Evolutionary conservation across 2,888 invertebrate species (phyloP).

Genomic region (Muschampia plurimacula): DNA sequence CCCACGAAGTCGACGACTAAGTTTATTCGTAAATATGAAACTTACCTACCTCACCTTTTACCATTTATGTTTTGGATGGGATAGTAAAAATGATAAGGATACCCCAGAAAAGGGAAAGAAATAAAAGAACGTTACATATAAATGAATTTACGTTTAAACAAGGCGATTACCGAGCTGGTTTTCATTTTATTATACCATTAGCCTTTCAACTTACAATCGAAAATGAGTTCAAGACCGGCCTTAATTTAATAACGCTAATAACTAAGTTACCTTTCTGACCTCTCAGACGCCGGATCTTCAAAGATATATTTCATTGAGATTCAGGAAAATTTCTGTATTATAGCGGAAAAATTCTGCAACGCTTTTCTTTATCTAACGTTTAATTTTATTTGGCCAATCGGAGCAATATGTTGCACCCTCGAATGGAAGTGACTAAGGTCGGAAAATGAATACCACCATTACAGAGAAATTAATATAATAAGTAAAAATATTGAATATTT

Average conservation of each 20-base stretch:
- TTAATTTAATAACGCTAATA: constrained; percentile 12
- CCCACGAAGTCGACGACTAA: too few species aligned
- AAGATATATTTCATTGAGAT: constrained; percentile 10
- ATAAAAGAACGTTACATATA: not conserved
- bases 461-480: too few species aligned
- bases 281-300: constrained; percentile 1
- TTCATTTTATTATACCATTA: constrained; percentile 4
- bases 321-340: not conserved
- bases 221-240: not conserved
- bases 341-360: not conserved
- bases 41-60: too few species aligned
- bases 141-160: constrained; percentile 1
- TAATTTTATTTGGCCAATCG: too few species aligned
- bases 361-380: too few species aligned
- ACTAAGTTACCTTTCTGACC: constrained; percentile 10
- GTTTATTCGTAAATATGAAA: too few species aligned
- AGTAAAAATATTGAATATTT: too few species aligned
- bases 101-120: not conserved
- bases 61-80: too few species aligned
- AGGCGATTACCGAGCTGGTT: not conserved
- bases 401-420: too few species aligned
- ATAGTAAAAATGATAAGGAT: too few species aligned
- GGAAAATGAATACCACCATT: too few species aligned
- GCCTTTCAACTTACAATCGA: constrained; percentile 1
- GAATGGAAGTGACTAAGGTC: too few species aligned